These are phyloP conservation scores for Cuculus canorus DNA, from an alignment of 2,797 vertebrate genomes.

Conservation along the genomic window DNA sequence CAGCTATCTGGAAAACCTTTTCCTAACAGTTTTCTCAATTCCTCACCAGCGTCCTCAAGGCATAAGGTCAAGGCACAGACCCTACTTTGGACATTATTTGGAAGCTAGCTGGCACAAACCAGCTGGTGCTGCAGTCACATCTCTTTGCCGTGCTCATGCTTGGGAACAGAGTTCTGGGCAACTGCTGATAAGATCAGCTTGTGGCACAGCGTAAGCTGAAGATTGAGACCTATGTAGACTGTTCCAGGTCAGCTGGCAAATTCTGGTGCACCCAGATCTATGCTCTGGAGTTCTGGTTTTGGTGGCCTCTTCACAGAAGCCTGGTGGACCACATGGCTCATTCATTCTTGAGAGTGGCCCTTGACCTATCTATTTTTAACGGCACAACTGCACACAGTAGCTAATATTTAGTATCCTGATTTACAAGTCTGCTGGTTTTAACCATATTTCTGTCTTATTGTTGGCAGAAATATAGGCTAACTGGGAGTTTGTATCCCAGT, in stretches of 20 bases:
- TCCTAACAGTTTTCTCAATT: background rate
- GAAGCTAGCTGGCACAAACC: background rate
- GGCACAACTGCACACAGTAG: background rate
- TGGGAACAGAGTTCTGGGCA: background rate
- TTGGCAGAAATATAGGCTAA: background rate
- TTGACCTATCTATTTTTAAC: background rate
- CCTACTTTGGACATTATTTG: background rate
- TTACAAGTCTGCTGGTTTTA: background rate
- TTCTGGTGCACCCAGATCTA: background rate
- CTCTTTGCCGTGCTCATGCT: background rate
- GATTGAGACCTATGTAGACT: background rate
- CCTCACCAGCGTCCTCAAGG: accelerated
- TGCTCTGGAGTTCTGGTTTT: background rate
- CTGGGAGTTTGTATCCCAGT: background rate
- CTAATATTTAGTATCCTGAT: background rate
- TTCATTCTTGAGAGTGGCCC: background rate
- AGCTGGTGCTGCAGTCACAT: background rate
- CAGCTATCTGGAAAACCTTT: background rate
- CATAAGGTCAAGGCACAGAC: background rate
- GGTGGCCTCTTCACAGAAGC: background rate
- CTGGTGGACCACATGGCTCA: background rate
- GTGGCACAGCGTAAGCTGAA: background rate
- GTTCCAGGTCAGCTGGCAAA: accelerated
- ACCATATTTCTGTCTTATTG: background rate
- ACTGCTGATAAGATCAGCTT: background rate